Conservation (phyloP, 2,888 invertebrate species). For the Brachyptera risi region DNA sequence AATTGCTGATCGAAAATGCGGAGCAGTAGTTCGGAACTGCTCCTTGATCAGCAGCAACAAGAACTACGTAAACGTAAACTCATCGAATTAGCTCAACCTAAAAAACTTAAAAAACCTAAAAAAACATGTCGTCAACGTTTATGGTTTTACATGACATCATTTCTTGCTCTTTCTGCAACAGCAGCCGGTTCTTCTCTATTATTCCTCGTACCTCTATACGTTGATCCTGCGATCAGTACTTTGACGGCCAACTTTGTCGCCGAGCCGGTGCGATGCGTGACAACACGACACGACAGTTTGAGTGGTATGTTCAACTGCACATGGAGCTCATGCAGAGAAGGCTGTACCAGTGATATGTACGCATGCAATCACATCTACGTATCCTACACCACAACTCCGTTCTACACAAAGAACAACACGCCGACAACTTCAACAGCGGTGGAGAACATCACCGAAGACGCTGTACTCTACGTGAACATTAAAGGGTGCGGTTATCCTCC, state of each 20-base stretch:
- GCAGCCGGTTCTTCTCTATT: constrained; percentile 67
- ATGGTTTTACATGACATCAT: constrained; percentile 66
- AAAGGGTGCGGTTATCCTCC: constrained; percentile 84
- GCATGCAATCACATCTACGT: constrained; percentile 65
- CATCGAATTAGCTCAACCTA: constrained; percentile 52
- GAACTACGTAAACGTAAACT: constrained; percentile 61
- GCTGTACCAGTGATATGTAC: constrained; percentile 74
- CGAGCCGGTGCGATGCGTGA: constrained; percentile 67
- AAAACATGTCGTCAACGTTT: constrained; percentile 62
- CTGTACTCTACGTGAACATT: constrained; percentile 70
- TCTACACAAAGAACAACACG: constrained; percentile 19
- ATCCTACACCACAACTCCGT: constrained; percentile 44
- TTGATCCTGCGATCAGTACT: constrained; percentile 62
- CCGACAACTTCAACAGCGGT: constrained; percentile 23
- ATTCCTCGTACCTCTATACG: constrained; percentile 69
- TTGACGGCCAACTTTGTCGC: constrained; percentile 62
- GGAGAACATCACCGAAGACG: constrained; percentile 49
- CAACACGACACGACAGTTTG: constrained; percentile 64
- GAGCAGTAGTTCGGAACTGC: constrained; percentile 73
- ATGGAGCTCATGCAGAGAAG: constrained; percentile 76
- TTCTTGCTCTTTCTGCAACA: constrained; percentile 65
- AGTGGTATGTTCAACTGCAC: constrained; percentile 73
- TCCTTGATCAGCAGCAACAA: constrained; percentile 71
- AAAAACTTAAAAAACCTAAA: constrained; percentile 45
- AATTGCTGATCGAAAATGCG: constrained; percentile 54